A percentile compares a stretch with the other conserved stretches of the same genome.
These are phyloP conservation scores for Bradypodion pumilum DNA, from an alignment of 2,797 vertebrate species.

Conservation along the genomic window DNA sequence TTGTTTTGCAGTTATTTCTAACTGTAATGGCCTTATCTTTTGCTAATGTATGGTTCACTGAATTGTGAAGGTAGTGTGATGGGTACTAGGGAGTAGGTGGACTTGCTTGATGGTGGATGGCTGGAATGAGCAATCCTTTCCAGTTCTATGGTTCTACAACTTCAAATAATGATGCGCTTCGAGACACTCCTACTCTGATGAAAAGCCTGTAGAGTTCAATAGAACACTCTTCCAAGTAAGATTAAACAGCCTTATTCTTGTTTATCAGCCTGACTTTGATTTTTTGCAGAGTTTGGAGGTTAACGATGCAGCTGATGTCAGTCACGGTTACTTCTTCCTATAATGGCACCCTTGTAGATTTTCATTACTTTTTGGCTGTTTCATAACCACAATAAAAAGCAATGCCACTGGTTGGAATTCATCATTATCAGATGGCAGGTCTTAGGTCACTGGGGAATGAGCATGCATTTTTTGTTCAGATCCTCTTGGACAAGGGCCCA, in stretches of 20 bases:
- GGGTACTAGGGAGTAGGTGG: not conserved
- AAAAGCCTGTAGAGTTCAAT: too few species aligned
- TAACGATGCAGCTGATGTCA: not conserved
- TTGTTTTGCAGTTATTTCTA: not conserved
- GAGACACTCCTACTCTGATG: too few species aligned
- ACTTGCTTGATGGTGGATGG: not conserved
- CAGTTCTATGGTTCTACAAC: not conserved
- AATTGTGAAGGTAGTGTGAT: not conserved
- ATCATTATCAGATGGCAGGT: not conserved
- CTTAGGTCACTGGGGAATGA: accelerated
- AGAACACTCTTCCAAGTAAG: too few species aligned
- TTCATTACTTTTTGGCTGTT: accelerated
- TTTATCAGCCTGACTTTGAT: not conserved
- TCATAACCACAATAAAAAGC: accelerated
- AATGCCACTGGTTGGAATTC: not conserved
- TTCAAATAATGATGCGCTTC: not conserved
- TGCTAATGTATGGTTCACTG: not conserved
- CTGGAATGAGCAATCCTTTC: not conserved
- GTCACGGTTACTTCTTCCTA: not conserved
- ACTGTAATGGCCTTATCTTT: not conserved
- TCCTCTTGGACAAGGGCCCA: not conserved
- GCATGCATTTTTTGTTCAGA: accelerated
- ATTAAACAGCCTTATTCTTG: too few species aligned
- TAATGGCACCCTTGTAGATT: not conserved
- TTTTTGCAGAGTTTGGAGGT: not conserved